These are phyloP conservation scores for Clarias batrachus DNA, from an alignment of 2,113 vertebrate species.

Conservation along the genomic window DNA sequence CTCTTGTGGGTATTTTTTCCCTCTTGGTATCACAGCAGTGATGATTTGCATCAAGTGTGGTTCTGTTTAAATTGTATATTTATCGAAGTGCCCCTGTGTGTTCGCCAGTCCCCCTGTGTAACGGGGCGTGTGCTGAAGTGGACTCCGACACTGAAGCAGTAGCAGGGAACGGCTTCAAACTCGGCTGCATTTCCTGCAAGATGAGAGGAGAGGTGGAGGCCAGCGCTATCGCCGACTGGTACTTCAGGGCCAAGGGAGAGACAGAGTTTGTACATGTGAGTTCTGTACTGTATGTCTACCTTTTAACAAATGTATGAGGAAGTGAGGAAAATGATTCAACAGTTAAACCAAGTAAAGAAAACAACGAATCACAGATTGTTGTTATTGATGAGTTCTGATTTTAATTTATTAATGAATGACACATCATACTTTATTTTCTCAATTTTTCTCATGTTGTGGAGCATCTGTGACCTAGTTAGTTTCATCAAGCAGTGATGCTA, in stretches of 20 bases:
- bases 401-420: not conserved
- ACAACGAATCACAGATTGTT: not conserved
- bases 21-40: not conserved
- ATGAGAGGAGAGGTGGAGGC: constrained; percentile 79
- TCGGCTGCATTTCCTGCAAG: constrained; percentile 91
- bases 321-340: not conserved
- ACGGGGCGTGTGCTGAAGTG: constrained; percentile 84
- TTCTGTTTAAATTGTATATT: not conserved
- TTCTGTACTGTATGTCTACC: constrained; percentile 6
- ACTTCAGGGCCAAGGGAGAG: constrained; percentile 75
- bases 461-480: not conserved
- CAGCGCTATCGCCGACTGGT: constrained; percentile 76
- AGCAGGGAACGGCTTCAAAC: constrained; percentile 75
- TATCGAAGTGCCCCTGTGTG: constrained; percentile 2
- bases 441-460: not conserved
- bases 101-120: constrained; percentile 55
- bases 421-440: not conserved
- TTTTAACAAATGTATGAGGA: not conserved
- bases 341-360: not conserved
- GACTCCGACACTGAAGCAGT: constrained; percentile 85
- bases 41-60: not conserved
- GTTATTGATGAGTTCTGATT: not conserved
- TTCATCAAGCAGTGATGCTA: not conserved
- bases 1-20: not conserved
- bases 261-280: constrained; percentile 70